These are phyloP conservation scores for Pristionchus fissidentatus DNA, from an alignment of 2,888 invertebrate species.

Conservation along the genomic window DNA sequence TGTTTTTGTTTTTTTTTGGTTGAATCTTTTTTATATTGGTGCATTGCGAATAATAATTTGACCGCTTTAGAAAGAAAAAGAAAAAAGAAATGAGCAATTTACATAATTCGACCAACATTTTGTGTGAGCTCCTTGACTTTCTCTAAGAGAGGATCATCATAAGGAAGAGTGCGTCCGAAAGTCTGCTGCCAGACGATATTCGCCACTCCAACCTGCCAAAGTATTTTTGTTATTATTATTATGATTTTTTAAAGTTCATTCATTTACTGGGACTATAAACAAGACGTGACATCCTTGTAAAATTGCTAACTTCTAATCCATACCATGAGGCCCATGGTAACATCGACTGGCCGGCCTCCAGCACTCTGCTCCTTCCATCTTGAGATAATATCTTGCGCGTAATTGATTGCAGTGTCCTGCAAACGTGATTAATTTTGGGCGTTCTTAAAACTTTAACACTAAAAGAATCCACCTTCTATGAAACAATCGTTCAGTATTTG, in stretches of 20 bases:
- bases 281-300: neutral
- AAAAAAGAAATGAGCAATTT: too few relatives aligned
- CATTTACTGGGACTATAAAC: neutral
- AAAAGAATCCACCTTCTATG: too few relatives aligned
- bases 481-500: neutral
- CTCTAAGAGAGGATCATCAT: conserved; percentile 1
- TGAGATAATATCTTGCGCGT: neutral
- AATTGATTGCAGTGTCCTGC: neutral
- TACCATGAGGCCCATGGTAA: neutral
- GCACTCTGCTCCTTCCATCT: neutral
- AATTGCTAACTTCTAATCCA: neutral
- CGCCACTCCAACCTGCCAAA: neutral
- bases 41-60: too few relatives aligned
- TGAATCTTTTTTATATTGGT: too few relatives aligned
- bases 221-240: neutral
- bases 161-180: conserved; percentile 3
- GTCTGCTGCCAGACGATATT: conserved; percentile 19
- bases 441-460: too few relatives aligned
- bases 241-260: neutral
- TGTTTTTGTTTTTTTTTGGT: neutral
- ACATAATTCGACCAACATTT: neutral
- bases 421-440: too few relatives aligned
- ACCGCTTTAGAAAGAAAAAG: too few relatives aligned
- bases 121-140: neutral
- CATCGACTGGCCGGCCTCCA: neutral